Conservation (phyloP, 2,797 vertebrate species). For the Dipus sagitta region DNA sequence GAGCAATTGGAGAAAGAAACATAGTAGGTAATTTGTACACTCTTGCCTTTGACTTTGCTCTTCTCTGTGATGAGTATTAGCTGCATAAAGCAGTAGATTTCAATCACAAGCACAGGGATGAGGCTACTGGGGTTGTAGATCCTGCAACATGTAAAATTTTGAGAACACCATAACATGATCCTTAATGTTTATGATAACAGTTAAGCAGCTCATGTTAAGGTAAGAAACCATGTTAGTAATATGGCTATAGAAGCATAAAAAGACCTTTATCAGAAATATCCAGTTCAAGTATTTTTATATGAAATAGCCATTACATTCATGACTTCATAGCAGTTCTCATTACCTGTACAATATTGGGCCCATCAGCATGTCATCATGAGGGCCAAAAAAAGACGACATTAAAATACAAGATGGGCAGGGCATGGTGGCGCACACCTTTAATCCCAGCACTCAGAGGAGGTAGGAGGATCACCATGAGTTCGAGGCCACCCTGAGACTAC, state of each 20-base stretch:
- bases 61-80: not conserved
- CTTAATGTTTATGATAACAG: not conserved
- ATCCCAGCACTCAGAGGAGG: too few relatives aligned
- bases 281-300: not conserved
- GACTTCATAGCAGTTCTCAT: too few relatives aligned
- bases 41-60: not conserved
- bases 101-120: not conserved
- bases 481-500: too few relatives aligned
- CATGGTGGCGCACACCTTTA: too few relatives aligned
- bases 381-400: too few relatives aligned
- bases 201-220: not conserved
- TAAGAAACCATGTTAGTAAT: not conserved
- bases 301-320: not conserved
- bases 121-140: not conserved
- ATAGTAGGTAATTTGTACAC: not conserved
- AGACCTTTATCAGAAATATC: constrained; percentile 8
- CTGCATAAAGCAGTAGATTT: not conserved
- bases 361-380: too few relatives aligned
- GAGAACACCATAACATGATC: not conserved
- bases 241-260: not conserved
- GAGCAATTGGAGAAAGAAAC: not conserved
- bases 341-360: too few relatives aligned
- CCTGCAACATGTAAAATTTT: not conserved
- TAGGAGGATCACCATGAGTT: too few relatives aligned
- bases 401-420: too few relatives aligned